Evolutionary conservation across 2,797 vertebrate genomes (phyloP), one percentile per base, ranked within the genome.

Genomic region (Catamblyrhynchus diadema): DNA sequence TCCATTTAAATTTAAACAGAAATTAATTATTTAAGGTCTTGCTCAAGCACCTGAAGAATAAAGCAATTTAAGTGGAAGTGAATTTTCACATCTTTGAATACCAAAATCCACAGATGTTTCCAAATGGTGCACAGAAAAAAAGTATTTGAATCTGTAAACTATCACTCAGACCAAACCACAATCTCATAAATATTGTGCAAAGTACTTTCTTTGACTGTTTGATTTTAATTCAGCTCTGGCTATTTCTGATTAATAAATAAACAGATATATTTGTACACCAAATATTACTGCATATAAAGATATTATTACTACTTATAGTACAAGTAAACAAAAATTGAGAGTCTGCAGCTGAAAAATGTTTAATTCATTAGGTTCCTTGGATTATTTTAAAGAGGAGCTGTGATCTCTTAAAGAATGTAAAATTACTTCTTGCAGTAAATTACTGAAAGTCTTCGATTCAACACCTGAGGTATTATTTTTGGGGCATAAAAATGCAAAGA

Each of bases 401-500:
- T 54, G 60, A 39, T 88, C 8, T 60, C 24, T 77, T 94, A 82
- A 93, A 91, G 37, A 66, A 54, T 73, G 10, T 59, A 60, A 84
- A 90, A 81, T 73, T 10, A 77, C 39, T 96, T 95, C 45, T 94
- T 62, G 77, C 48, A 81, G 41, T 89, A 95, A 95, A 94, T 80
- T 94, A 48, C 62, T 88, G 92, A 42, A 53, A 94, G 51, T 33
- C 45, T 33, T 80, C 27, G 11, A 66, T 73, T 94, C 6, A 16
- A 21, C 21, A 73, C 30, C 86, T 95, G 90, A 64, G 53, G 24
- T 95, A 80, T 87, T 89, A 94, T 79, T 89, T 95, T 90, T 17
- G 64, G 44, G 70, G 72, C 75, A 86, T 73, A 97, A 93, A 97
- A 96, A 94, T 80, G 88, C 53, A 74, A 93, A 50, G 25, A 27